Percentiles rank a stretch among this genome's conserved stretches.
Conservation (phyloP, 2,797 vertebrate species). For the Mergus octosetaceus region DNA sequence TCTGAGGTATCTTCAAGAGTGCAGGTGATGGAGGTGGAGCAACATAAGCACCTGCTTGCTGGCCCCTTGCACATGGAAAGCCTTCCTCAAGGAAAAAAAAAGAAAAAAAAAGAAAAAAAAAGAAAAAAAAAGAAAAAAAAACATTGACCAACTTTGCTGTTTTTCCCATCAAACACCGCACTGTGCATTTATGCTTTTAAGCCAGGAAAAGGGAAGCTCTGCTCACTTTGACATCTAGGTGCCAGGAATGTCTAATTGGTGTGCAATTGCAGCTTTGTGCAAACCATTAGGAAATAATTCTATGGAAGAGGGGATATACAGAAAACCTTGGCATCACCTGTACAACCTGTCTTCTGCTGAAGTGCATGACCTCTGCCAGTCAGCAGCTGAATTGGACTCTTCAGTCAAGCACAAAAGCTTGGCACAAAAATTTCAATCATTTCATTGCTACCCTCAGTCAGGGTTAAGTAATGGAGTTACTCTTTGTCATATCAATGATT, state of each 20-base stretch:
- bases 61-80: not conserved
- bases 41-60: not conserved
- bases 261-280: not conserved
- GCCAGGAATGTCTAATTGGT: not conserved
- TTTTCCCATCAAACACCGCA: not conserved
- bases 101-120: fast-evolving
- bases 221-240: not conserved
- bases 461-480: not conserved
- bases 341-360: not conserved
- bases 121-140: fast-evolving
- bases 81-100: not conserved
- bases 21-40: not conserved
- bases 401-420: not conserved
- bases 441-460: not conserved
- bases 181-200: not conserved
- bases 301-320: not conserved
- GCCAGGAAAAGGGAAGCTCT: not conserved
- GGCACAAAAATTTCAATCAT: not conserved
- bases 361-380: not conserved
- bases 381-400: not conserved
- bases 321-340: not conserved
- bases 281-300: not conserved
- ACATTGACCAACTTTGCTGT: not conserved
- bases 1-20: not conserved
- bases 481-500: not conserved